phyloP scores from a whole-genome alignment of 2,888 invertebrate species.

The Oxystoma pomonae region DNA sequence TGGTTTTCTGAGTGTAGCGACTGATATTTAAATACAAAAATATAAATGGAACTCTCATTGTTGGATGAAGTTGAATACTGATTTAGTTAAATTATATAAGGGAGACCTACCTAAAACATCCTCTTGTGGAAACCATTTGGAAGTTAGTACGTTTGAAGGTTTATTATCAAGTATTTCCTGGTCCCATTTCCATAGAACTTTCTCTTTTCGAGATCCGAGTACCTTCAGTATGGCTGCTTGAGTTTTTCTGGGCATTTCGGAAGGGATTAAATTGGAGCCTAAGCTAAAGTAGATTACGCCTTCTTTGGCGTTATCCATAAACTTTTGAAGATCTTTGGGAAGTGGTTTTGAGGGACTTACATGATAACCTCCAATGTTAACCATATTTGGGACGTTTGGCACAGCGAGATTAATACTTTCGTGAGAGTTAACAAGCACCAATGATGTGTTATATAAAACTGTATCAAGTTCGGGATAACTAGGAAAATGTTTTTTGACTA shows the following conservation, averaged over 20 bases:
- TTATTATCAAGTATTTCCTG: slow-evolving; percentile 45
- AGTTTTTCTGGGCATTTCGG: slow-evolving; percentile 54
- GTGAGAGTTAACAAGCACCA: slow-evolving; percentile 35
- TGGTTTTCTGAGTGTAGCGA: too few relatives aligned
- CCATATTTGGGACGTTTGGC: slow-evolving; percentile 54
- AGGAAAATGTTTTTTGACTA: slow-evolving; percentile 33
- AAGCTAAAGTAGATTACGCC: slow-evolving; percentile 58
- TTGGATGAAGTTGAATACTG: neutral
- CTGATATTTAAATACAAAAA: too few relatives aligned
- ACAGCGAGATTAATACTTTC: slow-evolving; percentile 36
- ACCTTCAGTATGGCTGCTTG: slow-evolving; percentile 53
- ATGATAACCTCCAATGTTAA: slow-evolving; percentile 57
- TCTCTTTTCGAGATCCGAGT: slow-evolving; percentile 57
- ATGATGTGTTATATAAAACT: slow-evolving; percentile 34
- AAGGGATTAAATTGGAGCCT: slow-evolving; percentile 56
- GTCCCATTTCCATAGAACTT: slow-evolving; percentile 68
- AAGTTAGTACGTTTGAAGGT: slow-evolving; percentile 54
- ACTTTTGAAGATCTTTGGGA: slow-evolving; percentile 48
- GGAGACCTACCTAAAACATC: slow-evolving; percentile 37
- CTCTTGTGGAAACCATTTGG: slow-evolving; percentile 64
- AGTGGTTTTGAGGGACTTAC: slow-evolving; percentile 33
- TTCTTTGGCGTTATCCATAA: slow-evolving; percentile 51
- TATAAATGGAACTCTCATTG: too few relatives aligned
- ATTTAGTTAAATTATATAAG: neutral
- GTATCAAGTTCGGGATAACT: slow-evolving; percentile 30